These are phyloP conservation scores for Molossus molossus DNA, from an alignment of 2,797 vertebrate species.

Conservation along the genomic window DNA sequence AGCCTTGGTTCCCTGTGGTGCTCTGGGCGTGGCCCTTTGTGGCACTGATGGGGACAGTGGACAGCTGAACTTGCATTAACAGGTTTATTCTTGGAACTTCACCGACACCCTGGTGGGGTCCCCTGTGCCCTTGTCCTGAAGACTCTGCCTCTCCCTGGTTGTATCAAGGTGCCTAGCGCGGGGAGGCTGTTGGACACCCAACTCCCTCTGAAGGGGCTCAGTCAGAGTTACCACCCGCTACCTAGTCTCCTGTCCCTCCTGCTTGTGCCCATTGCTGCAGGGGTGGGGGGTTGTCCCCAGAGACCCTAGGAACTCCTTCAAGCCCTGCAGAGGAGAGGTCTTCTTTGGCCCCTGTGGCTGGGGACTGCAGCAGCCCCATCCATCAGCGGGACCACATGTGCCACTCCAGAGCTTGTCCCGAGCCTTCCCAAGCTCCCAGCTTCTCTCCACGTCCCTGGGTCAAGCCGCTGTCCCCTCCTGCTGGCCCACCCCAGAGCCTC, in stretches of 20 bases:
- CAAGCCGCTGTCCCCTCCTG: neutral
- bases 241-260: neutral
- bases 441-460: neutral
- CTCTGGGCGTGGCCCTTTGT: conserved; percentile 70
- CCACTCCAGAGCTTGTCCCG: neutral
- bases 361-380: neutral
- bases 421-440: neutral
- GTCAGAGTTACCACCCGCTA: neutral
- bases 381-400: neutral
- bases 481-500: neutral
- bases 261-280: neutral
- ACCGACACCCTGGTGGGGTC: fast-evolving
- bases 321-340: neutral
- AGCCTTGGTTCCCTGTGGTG: neutral
- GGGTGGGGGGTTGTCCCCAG: neutral
- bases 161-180: neutral
- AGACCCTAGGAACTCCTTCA: neutral
- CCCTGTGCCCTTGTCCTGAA: neutral
- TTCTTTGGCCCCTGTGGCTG: neutral
- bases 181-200: neutral
- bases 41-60: neutral
- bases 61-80: neutral
- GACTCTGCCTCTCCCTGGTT: neutral
- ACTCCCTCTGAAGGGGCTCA: neutral
- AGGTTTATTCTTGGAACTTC: neutral